Evolutionary conservation across 2,888 invertebrate species (phyloP).

Genomic region (Ophraella communa): DNA sequence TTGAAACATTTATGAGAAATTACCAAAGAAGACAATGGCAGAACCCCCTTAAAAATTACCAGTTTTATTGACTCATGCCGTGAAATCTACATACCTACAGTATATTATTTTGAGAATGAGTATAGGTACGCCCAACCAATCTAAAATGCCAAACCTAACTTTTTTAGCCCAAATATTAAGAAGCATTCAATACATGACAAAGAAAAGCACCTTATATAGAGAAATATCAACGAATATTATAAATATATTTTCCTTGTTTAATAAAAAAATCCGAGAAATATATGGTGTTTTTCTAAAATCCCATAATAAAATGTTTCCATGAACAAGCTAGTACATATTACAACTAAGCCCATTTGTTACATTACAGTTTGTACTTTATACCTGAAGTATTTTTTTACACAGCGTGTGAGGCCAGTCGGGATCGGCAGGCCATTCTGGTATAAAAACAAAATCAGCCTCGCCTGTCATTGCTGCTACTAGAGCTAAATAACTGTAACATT

Average conservation of each 20-base stretch:
- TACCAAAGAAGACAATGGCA: too few species aligned
- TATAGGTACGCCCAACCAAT: background rate
- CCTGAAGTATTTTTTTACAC: constrained; percentile 83
- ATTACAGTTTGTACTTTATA: constrained; percentile 56
- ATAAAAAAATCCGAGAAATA: background rate
- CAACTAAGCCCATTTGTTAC: background rate
- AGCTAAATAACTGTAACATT: constrained; percentile 84
- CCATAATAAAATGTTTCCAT: background rate
- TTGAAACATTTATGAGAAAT: too few species aligned
- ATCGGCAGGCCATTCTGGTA: constrained; percentile 96
- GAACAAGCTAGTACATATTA: background rate
- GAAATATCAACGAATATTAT: background rate
- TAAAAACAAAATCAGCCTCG: constrained; percentile 98
- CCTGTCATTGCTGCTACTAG: constrained; percentile 93
- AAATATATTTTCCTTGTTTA: too few species aligned
- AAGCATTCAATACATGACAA: background rate
- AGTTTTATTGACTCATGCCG: too few species aligned
- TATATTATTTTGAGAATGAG: too few species aligned
- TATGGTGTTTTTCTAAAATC: background rate
- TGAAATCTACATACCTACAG: too few species aligned
- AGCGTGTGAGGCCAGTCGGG: constrained; percentile 87
- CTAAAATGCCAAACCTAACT: background rate
- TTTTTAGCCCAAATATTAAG: background rate
- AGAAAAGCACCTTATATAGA: background rate
- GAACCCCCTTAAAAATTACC: too few species aligned